Conservation (phyloP, 2,113 vertebrate species). For the Paraplagusia blochii region DNA sequence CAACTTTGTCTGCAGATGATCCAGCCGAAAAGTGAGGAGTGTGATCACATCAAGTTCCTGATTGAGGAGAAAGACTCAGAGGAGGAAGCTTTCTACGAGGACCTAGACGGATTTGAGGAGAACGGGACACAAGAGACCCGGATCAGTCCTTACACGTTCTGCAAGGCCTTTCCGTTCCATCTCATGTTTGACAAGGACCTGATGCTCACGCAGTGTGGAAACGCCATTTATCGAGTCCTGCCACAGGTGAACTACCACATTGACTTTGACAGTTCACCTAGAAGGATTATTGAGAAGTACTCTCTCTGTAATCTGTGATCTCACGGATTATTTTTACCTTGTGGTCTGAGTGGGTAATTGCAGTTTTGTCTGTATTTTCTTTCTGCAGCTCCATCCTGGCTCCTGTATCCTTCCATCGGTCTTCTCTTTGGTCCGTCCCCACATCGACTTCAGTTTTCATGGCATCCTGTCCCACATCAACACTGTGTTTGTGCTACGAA, state of each 20-base stretch:
- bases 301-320: no score
- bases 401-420: slow-evolving; percentile 91
- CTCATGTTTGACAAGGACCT: slow-evolving; percentile 96
- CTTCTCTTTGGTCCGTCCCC: slow-evolving; percentile 95
- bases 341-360: not conserved
- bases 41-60: slow-evolving; percentile 97
- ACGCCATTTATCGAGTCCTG: slow-evolving; percentile 95
- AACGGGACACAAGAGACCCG: slow-evolving; percentile 95
- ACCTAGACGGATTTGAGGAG: slow-evolving; percentile 95
- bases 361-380: slow-evolving; percentile 23
- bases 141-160: slow-evolving; percentile 97
- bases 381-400: slow-evolving; percentile 88
- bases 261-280: not conserved
- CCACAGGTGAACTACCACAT: slow-evolving; percentile 83
- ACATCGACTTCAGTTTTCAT: slow-evolving; percentile 97
- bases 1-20: slow-evolving; percentile 80
- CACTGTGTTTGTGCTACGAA: slow-evolving; percentile 95
- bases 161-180: slow-evolving; percentile 98
- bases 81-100: slow-evolving; percentile 94
- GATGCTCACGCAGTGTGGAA: slow-evolving; percentile 94
- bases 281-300: no score
- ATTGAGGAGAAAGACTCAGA: slow-evolving; percentile 98
- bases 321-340: no score
- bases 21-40: slow-evolving; percentile 94
- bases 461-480: slow-evolving; percentile 99